phyloP scores from a whole-genome alignment of 2,113 vertebrate species.

The Sebastes fasciatus region DNA sequence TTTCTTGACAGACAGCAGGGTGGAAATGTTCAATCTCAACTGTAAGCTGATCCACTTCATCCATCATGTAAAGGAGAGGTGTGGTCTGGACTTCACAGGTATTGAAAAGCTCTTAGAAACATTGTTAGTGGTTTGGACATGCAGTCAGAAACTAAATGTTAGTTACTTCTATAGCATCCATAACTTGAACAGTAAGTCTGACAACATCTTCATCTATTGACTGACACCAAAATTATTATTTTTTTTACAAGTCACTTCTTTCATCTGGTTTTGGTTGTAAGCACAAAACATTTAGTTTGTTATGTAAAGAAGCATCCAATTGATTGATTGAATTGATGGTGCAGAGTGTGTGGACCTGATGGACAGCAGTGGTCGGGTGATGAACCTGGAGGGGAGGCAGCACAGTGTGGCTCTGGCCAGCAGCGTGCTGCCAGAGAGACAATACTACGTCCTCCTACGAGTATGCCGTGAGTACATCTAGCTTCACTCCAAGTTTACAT shows the following conservation, averaged over 20 bases:
- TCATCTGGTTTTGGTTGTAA: not conserved
- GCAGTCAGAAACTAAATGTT: not conserved
- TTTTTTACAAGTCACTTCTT: not conserved
- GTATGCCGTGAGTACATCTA: constrained; percentile 75
- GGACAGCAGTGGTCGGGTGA: constrained; percentile 72
- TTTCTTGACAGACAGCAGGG: constrained; percentile 67
- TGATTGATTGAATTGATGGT: not conserved
- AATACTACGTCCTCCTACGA: constrained; percentile 73
- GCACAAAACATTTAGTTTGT: not conserved
- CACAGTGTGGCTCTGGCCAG: constrained; percentile 65
- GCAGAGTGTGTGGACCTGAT: constrained; percentile 80
- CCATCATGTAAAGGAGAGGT: constrained; percentile 75
- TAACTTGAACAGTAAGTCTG: not conserved
- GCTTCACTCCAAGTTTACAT: not conserved
- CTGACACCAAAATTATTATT: no score
- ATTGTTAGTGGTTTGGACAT: not conserved
- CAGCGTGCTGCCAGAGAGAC: constrained; percentile 75
- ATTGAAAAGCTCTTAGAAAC: not conserved
- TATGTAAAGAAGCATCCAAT: not conserved
- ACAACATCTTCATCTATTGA: not conserved
- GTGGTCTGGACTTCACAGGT: constrained; percentile 73
- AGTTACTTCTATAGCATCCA: no score
- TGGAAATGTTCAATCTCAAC: constrained; percentile 80
- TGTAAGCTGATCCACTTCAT: constrained; percentile 82
- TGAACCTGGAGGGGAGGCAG: constrained; percentile 70